A percentile compares a stretch with the other conserved stretches of the same genome.
These are phyloP conservation scores for Irena cyanogastra DNA, from an alignment of 2,113 vertebrate genomes.

Conservation along the genomic window DNA sequence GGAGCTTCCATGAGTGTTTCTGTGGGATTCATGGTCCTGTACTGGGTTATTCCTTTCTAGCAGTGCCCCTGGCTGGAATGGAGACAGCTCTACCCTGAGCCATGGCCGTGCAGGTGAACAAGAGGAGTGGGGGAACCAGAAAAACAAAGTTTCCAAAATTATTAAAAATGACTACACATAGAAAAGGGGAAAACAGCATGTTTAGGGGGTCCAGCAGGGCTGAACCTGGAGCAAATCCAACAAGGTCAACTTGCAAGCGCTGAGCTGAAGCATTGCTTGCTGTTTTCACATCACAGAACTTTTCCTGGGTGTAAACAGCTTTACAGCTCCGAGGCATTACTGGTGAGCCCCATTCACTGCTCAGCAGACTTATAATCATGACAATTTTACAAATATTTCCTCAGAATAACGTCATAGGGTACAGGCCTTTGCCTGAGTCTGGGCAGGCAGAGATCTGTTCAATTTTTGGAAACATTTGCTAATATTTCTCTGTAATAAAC, in stretches of 20 bases:
- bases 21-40: not conserved
- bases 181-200: not conserved
- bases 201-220: not conserved
- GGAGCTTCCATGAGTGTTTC: not conserved
- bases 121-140: not conserved
- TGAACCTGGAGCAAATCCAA: not conserved
- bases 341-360: accelerated
- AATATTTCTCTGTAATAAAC: too few species aligned
- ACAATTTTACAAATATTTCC: not conserved
- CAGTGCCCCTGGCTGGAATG: not conserved
- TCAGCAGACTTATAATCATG: not conserved
- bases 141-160: not conserved
- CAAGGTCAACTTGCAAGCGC: accelerated
- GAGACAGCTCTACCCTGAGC: not conserved
- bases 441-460: not conserved
- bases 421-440: not conserved
- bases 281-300: not conserved
- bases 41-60: not conserved
- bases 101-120: not conserved
- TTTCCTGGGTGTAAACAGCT: not conserved
- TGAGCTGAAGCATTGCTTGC: not conserved
- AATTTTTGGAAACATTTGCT: not conserved
- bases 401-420: not conserved
- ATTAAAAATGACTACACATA: not conserved
- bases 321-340: not conserved